Conservation (phyloP, 2,113 vertebrate genomes). For the Himantopus leucocephalus region DNA sequence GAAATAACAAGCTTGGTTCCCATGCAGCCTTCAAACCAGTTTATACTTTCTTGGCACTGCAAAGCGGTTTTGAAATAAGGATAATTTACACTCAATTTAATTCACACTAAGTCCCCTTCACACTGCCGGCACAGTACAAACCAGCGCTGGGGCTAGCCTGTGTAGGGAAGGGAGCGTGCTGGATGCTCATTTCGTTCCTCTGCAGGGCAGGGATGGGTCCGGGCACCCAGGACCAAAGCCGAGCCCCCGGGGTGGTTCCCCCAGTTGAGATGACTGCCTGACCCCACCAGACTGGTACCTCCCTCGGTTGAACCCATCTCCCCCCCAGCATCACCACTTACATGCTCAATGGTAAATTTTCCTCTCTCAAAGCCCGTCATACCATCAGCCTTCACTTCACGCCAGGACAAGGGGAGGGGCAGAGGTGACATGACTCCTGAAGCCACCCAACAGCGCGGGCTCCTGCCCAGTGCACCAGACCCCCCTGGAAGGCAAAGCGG, state of each 20-base stretch:
- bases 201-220: neutral
- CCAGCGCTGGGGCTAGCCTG: neutral
- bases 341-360: accelerated
- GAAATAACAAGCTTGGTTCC: neutral
- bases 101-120: neutral
- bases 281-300: too few relatives aligned
- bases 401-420: neutral
- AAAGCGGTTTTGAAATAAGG: neutral
- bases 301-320: neutral
- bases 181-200: neutral
- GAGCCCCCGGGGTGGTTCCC: accelerated
- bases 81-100: slow-evolving; percentile 14
- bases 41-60: neutral
- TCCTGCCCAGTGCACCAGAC: neutral
- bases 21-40: neutral
- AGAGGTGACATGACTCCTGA: neutral
- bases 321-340: neutral
- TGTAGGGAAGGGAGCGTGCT: accelerated
- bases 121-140: neutral
- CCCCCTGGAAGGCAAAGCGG: accelerated
- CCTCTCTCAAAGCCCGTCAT: neutral
- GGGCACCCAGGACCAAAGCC: accelerated
- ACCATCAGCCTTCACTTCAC: accelerated
- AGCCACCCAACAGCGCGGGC: neutral
- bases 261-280: neutral